These are phyloP conservation scores for Idaea aversata DNA, from an alignment of 2,888 invertebrate genomes.

Conservation along the genomic window DNA sequence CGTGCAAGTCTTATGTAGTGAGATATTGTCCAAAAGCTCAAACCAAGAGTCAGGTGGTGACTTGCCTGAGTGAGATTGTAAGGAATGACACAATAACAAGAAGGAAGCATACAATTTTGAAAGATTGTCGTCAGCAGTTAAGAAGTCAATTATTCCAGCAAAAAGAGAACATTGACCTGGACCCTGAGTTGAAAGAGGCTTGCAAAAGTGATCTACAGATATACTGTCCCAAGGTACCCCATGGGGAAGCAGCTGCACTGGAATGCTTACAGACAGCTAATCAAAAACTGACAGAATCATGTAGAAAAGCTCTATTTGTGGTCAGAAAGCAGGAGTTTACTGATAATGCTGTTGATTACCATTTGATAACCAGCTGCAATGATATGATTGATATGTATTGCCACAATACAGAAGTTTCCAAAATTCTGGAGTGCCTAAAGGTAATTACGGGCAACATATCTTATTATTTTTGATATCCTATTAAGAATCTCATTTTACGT, in stretches of 20 bases:
- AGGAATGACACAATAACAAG: constrained; percentile 92
- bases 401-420: constrained; percentile 83
- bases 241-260: constrained; percentile 86
- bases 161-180: constrained; percentile 92
- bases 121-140: constrained; percentile 94
- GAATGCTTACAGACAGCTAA: constrained; percentile 88
- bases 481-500: constrained; percentile 7
- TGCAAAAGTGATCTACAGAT: constrained; percentile 89
- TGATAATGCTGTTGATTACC: constrained; percentile 93
- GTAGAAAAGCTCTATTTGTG: constrained; percentile 91
- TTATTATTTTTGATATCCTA: background rate
- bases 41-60: constrained; percentile 88
- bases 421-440: constrained; percentile 89
- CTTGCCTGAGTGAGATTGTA: constrained; percentile 93
- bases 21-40: constrained; percentile 84
- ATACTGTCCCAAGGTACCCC: constrained; percentile 84
- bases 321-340: constrained; percentile 91
- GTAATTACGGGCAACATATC: constrained; percentile 48
- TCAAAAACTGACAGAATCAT: constrained; percentile 83
- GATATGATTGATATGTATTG: constrained; percentile 93
- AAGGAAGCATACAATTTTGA: constrained; percentile 88
- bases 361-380: constrained; percentile 90
- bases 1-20: constrained; percentile 91
- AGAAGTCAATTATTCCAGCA: constrained; percentile 95
- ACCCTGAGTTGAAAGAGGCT: constrained; percentile 90